Percentiles rank a stretch among this genome's conserved stretches.
Conservation (phyloP, 2,888 invertebrate species). For the Elysia crispata region DNA sequence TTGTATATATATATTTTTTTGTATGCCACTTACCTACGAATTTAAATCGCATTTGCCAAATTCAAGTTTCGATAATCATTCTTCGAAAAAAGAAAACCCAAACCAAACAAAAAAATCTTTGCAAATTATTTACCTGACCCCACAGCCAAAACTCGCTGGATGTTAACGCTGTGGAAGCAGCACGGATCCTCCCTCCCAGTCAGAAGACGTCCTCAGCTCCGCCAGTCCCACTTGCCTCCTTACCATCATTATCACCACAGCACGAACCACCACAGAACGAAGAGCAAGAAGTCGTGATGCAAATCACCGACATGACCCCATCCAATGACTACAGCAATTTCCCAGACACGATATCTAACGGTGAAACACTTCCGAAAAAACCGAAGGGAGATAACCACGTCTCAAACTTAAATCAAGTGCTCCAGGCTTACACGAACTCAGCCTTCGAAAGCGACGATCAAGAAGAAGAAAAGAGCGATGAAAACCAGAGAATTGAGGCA, state of each 20-base stretch:
- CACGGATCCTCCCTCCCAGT: too few relatives aligned
- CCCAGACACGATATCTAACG: background rate
- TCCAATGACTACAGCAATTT: background rate
- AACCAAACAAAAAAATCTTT: too few relatives aligned
- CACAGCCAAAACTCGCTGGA: constrained; percentile 43
- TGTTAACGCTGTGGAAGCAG: constrained; percentile 31
- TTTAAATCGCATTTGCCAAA: too few relatives aligned
- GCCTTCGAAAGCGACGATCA: constrained; percentile 16
- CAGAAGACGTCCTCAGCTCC: too few relatives aligned
- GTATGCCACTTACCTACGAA: too few relatives aligned
- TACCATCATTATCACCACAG: too few relatives aligned
- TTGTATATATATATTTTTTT: too few relatives aligned
- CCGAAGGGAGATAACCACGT: background rate
- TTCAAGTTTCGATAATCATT: too few relatives aligned
- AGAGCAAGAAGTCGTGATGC: constrained; percentile 45
- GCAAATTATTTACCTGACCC: too few relatives aligned
- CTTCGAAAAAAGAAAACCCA: too few relatives aligned
- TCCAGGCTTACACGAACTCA: constrained; percentile 42
- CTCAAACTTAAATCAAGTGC: constrained; percentile 32
- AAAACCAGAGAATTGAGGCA: background rate
- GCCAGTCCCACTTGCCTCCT: background rate
- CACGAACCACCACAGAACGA: background rate
- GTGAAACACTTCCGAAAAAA: background rate
- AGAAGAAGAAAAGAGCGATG: background rate
- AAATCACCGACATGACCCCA: constrained; percentile 13